phyloP scores from a whole-genome alignment of 2,888 invertebrate species.

The Ypsolopha sequella region DNA sequence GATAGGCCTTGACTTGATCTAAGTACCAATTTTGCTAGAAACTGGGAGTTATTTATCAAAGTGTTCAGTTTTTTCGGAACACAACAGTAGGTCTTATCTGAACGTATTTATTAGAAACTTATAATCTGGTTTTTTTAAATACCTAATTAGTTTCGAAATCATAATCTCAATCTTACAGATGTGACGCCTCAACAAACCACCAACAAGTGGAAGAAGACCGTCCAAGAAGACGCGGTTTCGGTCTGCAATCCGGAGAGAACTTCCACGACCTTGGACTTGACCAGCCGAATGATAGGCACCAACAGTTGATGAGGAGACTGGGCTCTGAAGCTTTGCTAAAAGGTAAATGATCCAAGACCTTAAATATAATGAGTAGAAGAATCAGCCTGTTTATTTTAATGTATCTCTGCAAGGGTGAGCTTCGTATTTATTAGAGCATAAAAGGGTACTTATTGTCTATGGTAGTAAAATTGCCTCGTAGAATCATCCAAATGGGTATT shows the following conservation, averaged over 20 bases:
- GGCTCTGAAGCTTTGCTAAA: conserved; percentile 40
- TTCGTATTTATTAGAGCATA: too few species aligned
- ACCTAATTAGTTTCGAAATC: background rate
- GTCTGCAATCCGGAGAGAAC: conserved; percentile 57
- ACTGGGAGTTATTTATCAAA: too few species aligned
- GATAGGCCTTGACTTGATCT: too few species aligned
- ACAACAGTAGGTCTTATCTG: too few species aligned
- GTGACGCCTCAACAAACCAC: conserved; percentile 33
- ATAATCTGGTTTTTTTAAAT: too few species aligned
- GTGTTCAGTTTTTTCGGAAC: too few species aligned
- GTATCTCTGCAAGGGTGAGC: too few species aligned
- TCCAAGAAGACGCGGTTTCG: conserved; percentile 39
- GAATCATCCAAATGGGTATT: background rate
- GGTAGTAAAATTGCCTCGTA: too few species aligned
- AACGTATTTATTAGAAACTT: too few species aligned
- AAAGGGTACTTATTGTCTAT: too few species aligned
- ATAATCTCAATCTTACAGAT: conserved; percentile 26
- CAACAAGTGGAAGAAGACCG: conserved; percentile 45
- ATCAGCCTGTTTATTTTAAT: background rate
- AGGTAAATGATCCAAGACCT: conserved; percentile 1
- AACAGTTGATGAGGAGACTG: conserved; percentile 47
- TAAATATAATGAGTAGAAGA: background rate
- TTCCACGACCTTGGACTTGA: conserved; percentile 56
- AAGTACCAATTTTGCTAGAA: too few species aligned
- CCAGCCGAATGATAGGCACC: conserved; percentile 38